Evolutionary conservation across 2,113 vertebrate species (phyloP), one percentile per base, ranked within the genome.

Genomic region (Ctenomys sociabilis): DNA sequence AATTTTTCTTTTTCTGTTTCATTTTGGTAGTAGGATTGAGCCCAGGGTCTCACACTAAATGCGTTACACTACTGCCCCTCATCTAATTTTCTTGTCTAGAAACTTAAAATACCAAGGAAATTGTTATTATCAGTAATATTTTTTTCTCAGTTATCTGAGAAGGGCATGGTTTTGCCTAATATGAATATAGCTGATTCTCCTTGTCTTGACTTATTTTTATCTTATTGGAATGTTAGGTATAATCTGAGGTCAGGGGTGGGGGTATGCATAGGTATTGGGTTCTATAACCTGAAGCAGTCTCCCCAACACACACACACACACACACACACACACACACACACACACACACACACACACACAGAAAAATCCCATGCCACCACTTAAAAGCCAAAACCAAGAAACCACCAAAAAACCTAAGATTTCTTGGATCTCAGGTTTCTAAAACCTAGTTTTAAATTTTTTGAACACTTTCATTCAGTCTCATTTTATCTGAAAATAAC

Each of bases 401-500:
- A 66, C 35, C 6, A 54, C 10, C 16, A 84, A 35, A 95, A 94
- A 85, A 85, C 22, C 81, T 94, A 32, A 54, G 64, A 94, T 49
- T 88, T 93, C 78, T 63, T 13, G 64, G 57, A 11, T 81, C 88
- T 85, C 5, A n/a, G 5, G 37, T 93, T 95, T 82, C 49, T 96
- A 89, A 88, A 93, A 40, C 8, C 45, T 78, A 37, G 86, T 88
- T 78, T 17, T 22, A 21, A 59, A 52, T 43, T 24, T 57, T 57
- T 1, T 1, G 30, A 54, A 54, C 95, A 94, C 59, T 66, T 64
- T 70, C 14, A 78, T 61, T 88, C 30, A 64, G 5, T 37, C 35
- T 90, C 59, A 77, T 92, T 90, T 85, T 52, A 82, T n/a, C 81
- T 94, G 30, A 92, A 72, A 87, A 57, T 84, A 81, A 94, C 49